Evolutionary conservation across 1,140 invertebrate species (phyloP).

Genomic region (Coenobita brevimanus): DNA sequence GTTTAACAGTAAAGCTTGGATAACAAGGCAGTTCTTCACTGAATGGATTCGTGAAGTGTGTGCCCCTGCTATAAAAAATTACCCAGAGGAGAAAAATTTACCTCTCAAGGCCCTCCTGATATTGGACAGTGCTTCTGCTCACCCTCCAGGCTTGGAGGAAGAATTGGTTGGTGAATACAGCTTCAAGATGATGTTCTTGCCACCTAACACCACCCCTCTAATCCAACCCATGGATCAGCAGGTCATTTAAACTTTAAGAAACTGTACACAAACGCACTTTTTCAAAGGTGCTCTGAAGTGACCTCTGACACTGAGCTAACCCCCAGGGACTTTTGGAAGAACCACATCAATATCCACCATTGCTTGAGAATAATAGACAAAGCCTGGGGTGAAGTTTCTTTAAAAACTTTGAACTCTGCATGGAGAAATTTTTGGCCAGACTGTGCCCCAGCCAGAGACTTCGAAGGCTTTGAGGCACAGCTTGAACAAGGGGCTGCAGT

Average conservation of each 20-base stretch:
- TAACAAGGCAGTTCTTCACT: constrained; percentile 37
- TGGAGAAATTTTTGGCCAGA: constrained; percentile 28
- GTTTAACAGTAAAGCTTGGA: neutral
- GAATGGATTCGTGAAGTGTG: constrained; percentile 58
- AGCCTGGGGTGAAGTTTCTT: constrained; percentile 56
- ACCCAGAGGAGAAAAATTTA: constrained; percentile 64
- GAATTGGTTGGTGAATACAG: constrained; percentile 45
- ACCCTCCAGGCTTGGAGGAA: constrained; percentile 70
- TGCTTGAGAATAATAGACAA: constrained; percentile 65
- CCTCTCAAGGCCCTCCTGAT: too few species aligned
- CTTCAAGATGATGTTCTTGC: constrained; percentile 65
- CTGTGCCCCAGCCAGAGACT: constrained; percentile 4
- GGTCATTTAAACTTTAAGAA: constrained; percentile 68
- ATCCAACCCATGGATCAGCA: constrained; percentile 70
- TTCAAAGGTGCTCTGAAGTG: too few species aligned
- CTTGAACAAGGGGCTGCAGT: neutral
- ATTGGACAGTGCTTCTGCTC: too few species aligned
- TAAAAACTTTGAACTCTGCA: too few species aligned
- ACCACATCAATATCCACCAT: constrained; percentile 59
- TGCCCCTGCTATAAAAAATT: too few species aligned
- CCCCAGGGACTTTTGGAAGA: constrained; percentile 68
- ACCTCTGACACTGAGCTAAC: too few species aligned
- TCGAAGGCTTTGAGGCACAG: too few species aligned
- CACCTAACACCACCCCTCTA: constrained; percentile 61
- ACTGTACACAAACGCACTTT: too few species aligned